Conservation (phyloP, 1,140 invertebrate species). For the Antheraea pernyi region DNA sequence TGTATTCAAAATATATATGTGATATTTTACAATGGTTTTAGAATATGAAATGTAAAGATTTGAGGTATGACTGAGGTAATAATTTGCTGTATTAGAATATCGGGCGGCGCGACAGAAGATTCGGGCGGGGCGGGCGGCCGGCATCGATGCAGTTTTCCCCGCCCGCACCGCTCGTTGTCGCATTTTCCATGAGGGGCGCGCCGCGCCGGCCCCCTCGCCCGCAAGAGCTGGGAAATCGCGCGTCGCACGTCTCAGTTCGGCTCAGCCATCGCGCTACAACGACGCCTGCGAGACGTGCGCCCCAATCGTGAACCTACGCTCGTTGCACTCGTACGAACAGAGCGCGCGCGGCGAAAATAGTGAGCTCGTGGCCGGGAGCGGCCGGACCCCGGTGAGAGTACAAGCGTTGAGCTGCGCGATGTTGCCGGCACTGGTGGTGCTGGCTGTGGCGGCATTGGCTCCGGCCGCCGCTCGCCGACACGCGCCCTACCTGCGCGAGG, state of each 20-base stretch:
- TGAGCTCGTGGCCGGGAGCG: conserved; percentile 66
- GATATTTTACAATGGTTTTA: background rate
- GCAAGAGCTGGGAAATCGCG: conserved; percentile 66
- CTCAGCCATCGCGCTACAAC: conserved; percentile 58
- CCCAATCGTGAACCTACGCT: conserved; percentile 47
- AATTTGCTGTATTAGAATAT: conserved; percentile 12
- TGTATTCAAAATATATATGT: background rate
- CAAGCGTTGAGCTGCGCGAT: conserved; percentile 49
- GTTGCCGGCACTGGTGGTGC: conserved; percentile 56
- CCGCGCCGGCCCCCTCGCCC: conserved; percentile 49
- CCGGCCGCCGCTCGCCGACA: conserved; percentile 56
- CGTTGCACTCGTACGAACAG: conserved; percentile 38
- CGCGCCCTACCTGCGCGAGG: conserved; percentile 65
- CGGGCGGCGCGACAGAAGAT: conserved; percentile 27
- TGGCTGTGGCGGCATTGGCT: conserved; percentile 53
- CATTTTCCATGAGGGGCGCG: conserved; percentile 66
- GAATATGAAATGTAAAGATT: background rate
- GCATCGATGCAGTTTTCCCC: conserved; percentile 65
- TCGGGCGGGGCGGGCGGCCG: conserved; percentile 54
- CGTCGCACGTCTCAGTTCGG: conserved; percentile 63
- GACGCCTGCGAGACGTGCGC: conserved; percentile 56
- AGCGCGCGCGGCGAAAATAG: conserved; percentile 63
- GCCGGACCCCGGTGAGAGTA: conserved; percentile 35
- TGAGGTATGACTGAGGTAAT: conserved; percentile 12
- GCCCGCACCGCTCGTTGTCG: conserved; percentile 54